phyloP scores from a whole-genome alignment of 1,140 invertebrate species.

The Xylocopa sonorina region DNA sequence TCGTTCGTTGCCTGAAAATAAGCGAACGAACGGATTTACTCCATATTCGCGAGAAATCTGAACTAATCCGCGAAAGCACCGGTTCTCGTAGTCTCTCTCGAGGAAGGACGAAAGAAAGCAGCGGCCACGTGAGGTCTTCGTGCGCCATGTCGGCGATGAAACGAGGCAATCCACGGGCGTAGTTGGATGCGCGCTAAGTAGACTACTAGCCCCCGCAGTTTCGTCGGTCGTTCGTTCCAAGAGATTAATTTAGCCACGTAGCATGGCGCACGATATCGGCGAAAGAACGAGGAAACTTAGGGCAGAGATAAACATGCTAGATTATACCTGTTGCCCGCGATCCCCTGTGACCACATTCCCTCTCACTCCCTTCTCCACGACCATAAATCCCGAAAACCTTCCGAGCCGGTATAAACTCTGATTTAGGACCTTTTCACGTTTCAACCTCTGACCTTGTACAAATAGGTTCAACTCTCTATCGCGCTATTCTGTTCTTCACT shows the following conservation, averaged over 20 bases:
- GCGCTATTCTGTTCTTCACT: neutral
- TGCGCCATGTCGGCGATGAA: neutral
- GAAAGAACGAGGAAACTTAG: constrained; percentile 40
- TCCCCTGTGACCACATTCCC: constrained; percentile 26
- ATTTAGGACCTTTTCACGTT: constrained; percentile 48
- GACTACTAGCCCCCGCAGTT: neutral
- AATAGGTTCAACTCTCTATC: constrained; percentile 46
- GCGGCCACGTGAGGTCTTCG: neutral
- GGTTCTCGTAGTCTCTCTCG: neutral
- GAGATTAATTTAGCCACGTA: constrained; percentile 44
- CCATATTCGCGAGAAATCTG: neutral
- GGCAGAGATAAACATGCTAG: constrained; percentile 49
- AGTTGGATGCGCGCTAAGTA: constrained; percentile 12
- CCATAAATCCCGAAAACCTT: constrained; percentile 53
- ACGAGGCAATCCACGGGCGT: neutral
- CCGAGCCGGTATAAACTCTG: constrained; percentile 42
- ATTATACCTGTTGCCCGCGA: constrained; percentile 58
- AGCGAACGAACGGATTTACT: no score
- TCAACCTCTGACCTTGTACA: constrained; percentile 42
- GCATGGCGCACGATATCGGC: constrained; percentile 19
- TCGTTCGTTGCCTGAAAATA: no score
- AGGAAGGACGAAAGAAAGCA: neutral
- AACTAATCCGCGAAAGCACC: neutral
- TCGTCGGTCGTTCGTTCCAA: constrained; percentile 21
- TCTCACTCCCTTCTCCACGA: neutral